A percentile compares a stretch with the other conserved stretches of the same genome.
Conservation (phyloP, 1,140 invertebrate species). For the Dryas iulia region DNA sequence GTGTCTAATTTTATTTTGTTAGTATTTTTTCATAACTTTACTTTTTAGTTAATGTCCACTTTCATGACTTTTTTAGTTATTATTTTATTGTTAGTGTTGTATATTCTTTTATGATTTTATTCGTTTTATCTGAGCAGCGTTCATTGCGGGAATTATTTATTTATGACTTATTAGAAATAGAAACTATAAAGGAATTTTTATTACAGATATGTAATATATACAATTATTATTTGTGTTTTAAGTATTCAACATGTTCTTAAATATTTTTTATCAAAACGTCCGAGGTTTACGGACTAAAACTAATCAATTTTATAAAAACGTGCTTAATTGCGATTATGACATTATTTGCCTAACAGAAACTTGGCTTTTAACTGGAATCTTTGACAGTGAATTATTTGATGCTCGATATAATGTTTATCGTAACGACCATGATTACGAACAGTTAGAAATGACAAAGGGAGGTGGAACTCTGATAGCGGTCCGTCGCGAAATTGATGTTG, state of each 20-base stretch:
- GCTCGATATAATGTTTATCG: no score
- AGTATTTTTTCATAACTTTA: no score
- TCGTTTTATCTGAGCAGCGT: constrained; percentile 4
- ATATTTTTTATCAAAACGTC: constrained; percentile 22
- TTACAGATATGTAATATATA: constrained; percentile 6
- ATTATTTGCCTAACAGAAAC: no score
- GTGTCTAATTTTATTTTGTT: no score
- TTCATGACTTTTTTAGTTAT: constrained; percentile 1
- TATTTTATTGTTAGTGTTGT: constrained; percentile 7
- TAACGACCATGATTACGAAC: no score
- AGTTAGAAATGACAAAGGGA: no score
- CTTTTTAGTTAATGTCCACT: no score
- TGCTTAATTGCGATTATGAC: constrained; percentile 8
- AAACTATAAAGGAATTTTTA: no score
- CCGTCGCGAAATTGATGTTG: constrained; percentile 3
- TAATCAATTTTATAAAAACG: constrained; percentile 12
- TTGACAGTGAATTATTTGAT: no score
- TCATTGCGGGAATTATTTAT: constrained; percentile 11
- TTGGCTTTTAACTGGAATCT: no score
- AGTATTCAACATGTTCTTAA: constrained; percentile 5
- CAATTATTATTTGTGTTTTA: constrained; percentile 7
- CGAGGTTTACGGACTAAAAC: constrained; percentile 21
- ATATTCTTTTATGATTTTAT: constrained; percentile 15
- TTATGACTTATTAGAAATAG: constrained; percentile 12
- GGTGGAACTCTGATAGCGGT: no score